These are phyloP conservation scores for Oxyura jamaicensis DNA, from an alignment of 2,113 vertebrate species.

Conservation along the genomic window DNA sequence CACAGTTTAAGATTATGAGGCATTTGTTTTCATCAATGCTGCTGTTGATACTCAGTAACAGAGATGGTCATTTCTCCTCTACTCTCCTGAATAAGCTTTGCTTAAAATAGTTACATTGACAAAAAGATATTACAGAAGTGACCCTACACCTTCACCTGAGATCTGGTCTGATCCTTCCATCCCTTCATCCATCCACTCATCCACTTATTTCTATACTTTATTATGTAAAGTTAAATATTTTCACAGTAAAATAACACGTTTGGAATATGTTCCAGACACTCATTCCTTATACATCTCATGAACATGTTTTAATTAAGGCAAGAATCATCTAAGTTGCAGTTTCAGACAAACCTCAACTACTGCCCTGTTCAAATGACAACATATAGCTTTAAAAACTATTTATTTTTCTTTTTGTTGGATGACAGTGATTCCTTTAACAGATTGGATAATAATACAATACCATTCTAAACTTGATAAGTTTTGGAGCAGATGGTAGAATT, in stretches of 20 bases:
- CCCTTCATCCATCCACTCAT: neutral
- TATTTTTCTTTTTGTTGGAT: neutral
- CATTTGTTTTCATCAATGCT: neutral
- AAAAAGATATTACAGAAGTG: neutral
- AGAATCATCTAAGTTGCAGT: neutral
- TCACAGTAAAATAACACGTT: neutral
- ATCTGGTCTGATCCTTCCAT: neutral
- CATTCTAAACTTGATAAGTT: neutral
- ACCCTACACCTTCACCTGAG: neutral
- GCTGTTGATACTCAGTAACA: neutral
- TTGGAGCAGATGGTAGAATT: neutral
- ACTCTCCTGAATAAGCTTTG: neutral
- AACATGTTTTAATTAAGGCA: neutral
- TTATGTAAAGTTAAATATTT: neutral
- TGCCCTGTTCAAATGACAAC: neutral
- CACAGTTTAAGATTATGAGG: neutral
- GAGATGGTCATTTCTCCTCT: neutral
- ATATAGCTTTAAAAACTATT: neutral
- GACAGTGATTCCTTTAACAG: neutral
- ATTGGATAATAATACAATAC: neutral
- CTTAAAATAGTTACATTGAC: neutral
- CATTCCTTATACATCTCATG: neutral
- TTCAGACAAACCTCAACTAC: neutral
- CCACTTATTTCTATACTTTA: neutral
- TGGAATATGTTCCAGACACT: neutral